A percentile compares a stretch with the other conserved stretches of the same genome.
Conservation (phyloP, 2,113 vertebrate genomes). For the Prolemur simus region DNA sequence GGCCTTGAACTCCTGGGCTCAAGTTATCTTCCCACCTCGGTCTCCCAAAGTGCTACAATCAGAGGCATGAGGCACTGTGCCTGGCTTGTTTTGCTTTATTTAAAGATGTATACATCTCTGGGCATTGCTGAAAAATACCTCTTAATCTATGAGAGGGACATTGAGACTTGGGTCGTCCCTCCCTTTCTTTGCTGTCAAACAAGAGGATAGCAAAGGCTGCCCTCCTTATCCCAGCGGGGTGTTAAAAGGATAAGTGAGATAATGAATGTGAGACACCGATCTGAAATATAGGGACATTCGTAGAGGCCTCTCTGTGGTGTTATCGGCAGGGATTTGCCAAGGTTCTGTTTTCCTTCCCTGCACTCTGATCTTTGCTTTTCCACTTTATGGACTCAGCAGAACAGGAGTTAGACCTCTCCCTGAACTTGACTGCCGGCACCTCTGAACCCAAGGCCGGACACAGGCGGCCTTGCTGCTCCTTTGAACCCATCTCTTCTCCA, state of each 20-base stretch:
- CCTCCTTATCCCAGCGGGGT: background rate
- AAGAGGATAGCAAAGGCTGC: background rate
- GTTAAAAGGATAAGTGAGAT: conserved; percentile 12
- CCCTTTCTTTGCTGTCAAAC: background rate
- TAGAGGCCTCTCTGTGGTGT: background rate
- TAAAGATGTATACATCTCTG: background rate
- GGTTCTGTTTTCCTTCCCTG: background rate
- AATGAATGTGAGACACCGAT: background rate
- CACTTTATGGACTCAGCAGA: background rate
- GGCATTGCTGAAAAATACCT: background rate
- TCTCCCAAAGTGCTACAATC: no score
- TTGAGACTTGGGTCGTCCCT: background rate
- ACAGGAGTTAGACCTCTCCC: background rate
- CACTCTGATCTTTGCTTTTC: background rate
- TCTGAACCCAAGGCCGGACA: background rate
- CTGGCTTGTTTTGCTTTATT: background rate
- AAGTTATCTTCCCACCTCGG: no score
- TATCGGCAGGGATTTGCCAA: background rate
- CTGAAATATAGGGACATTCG: background rate
- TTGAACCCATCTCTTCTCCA: background rate
- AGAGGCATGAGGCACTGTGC: no score
- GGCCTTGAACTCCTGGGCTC: no score
- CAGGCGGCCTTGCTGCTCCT: background rate
- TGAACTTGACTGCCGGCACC: background rate
- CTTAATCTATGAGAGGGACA: background rate